These are phyloP conservation scores for Elymnias hypermnestra DNA, from an alignment of 1,140 invertebrate species.

Conservation along the genomic window DNA sequence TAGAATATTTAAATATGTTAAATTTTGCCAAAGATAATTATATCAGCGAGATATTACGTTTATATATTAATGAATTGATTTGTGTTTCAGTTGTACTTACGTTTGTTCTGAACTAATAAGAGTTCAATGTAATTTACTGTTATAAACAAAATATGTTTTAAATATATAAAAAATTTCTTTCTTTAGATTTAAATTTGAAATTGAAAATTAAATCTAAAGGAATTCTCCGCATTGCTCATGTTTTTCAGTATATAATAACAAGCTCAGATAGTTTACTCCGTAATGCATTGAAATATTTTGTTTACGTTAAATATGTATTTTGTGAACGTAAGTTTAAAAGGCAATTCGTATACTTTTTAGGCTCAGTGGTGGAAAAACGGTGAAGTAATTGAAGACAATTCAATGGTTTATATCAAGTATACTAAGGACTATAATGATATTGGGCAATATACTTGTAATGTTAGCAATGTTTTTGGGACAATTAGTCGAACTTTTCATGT, in stretches of 20 bases:
- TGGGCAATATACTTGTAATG: slow-evolving; percentile 33
- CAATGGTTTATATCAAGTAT: slow-evolving; percentile 10
- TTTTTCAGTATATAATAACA: no score
- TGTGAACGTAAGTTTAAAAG: no score
- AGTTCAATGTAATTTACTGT: no score
- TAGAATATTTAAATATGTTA: no score
- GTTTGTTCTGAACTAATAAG: no score
- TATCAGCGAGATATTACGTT: no score
- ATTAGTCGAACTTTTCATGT: slow-evolving; percentile 32
- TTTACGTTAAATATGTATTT: not conserved
- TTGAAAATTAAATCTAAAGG: not conserved
- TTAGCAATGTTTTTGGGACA: slow-evolving; percentile 34
- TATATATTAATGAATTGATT: no score
- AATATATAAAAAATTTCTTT: slow-evolving; percentile 1
- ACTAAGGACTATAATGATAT: slow-evolving; percentile 24
- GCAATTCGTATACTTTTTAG: slow-evolving; percentile 24
- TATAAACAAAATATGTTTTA: no score
- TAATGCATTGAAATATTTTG: no score
- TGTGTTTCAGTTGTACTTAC: not conserved
- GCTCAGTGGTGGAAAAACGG: slow-evolving; percentile 30
- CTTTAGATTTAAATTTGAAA: no score
- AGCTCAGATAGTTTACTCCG: no score
- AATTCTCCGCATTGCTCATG: not conserved
- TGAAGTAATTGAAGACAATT: slow-evolving; percentile 10
- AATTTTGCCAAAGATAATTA: no score